Conservation (phyloP, 2,797 vertebrate species). For the Numenius phaeopus region DNA sequence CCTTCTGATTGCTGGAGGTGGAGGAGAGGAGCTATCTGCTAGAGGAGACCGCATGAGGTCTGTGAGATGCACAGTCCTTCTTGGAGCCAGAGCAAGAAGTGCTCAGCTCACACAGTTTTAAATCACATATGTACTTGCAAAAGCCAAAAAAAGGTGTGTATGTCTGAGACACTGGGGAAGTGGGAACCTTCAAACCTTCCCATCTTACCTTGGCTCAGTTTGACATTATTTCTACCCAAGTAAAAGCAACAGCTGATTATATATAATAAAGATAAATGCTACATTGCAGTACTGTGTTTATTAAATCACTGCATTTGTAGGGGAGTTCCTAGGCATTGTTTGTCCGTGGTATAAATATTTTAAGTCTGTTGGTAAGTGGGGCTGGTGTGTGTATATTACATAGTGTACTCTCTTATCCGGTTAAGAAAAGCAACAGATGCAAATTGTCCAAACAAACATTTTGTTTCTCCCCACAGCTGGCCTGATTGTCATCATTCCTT, state of each 20-base stretch:
- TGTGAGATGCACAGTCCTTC: not conserved
- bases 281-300: constrained; percentile 78
- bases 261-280: constrained; percentile 74
- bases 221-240: constrained; percentile 45
- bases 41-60: not conserved
- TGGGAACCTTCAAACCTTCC: constrained; percentile 37
- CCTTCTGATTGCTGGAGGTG: not conserved
- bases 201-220: constrained; percentile 38
- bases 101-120: not conserved
- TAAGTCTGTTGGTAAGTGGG: constrained; percentile 74
- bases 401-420: constrained; percentile 74
- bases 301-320: constrained; percentile 69
- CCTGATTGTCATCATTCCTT: constrained; percentile 46
- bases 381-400: constrained; percentile 80
- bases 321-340: constrained; percentile 80
- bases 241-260: constrained; percentile 69
- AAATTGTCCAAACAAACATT: constrained; percentile 82
- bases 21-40: not conserved
- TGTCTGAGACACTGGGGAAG: not conserved
- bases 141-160: constrained; percentile 44
- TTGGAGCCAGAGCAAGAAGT: not conserved
- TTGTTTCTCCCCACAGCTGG: constrained; percentile 76
- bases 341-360: constrained; percentile 82
- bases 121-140: not conserved
- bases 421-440: constrained; percentile 79